Percentiles rank a stretch among this genome's conserved stretches.
Conservation (phyloP, 2,797 vertebrate species). For the Sandelia bainsii region DNA sequence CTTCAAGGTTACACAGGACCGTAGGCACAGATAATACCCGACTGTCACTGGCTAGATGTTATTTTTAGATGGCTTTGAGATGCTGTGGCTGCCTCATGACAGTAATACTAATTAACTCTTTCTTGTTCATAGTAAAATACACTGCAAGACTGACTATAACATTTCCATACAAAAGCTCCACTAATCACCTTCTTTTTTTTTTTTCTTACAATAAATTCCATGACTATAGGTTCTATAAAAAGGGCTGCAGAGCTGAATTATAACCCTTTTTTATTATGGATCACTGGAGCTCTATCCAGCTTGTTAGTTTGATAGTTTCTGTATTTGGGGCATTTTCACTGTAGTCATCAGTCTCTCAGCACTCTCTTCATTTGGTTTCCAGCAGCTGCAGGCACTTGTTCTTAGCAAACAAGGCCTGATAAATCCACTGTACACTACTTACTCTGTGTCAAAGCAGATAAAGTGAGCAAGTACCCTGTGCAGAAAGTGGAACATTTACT, state of each 20-base stretch:
- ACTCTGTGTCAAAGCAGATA: neutral
- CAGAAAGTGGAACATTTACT: neutral
- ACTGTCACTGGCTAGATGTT: neutral
- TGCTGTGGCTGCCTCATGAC: neutral
- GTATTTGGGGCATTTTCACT: neutral
- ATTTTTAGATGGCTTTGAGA: slow-evolving; percentile 7
- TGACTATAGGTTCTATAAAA: neutral
- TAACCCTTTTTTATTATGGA: too few relatives aligned
- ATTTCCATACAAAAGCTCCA: too few relatives aligned
- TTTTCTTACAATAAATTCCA: neutral
- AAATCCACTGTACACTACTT: neutral
- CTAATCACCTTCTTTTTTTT: too few relatives aligned
- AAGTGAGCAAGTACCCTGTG: neutral
- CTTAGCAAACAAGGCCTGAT: neutral
- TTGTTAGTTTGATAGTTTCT: neutral
- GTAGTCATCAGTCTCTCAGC: too few relatives aligned
- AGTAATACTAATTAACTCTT: neutral
- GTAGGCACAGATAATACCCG: neutral
- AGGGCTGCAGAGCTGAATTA: neutral
- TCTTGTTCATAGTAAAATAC: too few relatives aligned
- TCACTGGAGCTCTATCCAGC: neutral
- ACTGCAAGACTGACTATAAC: too few relatives aligned
- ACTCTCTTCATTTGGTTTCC: too few relatives aligned
- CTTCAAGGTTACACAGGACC: slow-evolving; percentile 10
- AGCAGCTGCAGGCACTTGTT: too few relatives aligned